A percentile compares a stretch with the other conserved stretches of the same genome.
Evolutionary conservation across 2,113 vertebrate species (phyloP).

Genomic region (Rhinopomastus cyanomelas): DNA sequence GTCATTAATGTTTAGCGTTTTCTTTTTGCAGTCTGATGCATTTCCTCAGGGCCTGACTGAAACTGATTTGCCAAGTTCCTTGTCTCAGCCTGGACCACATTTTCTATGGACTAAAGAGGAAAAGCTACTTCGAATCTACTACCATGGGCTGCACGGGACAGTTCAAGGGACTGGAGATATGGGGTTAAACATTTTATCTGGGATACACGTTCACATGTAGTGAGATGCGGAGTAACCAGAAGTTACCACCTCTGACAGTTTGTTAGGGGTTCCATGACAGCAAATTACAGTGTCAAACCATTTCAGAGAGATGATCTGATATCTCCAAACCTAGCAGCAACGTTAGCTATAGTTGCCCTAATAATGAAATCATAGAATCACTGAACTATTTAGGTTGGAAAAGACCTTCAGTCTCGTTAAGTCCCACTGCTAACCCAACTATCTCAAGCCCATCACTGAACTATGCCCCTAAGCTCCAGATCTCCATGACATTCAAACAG

Average conservation of each 20-base stretch:
- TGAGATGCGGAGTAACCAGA: background rate
- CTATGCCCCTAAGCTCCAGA: too few species aligned
- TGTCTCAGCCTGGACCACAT: background rate
- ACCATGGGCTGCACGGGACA: background rate
- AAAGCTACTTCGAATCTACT: constrained; percentile 17
- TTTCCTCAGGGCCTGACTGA: constrained; percentile 32
- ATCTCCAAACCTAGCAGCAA: background rate
- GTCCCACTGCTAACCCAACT: too few species aligned
- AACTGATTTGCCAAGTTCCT: background rate
- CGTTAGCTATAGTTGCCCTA: background rate
- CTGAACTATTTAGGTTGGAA: too few species aligned
- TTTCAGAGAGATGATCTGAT: background rate
- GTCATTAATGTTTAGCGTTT: constrained; percentile 14
- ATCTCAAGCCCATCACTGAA: too few species aligned
- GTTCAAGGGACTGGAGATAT: background rate
- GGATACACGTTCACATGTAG: background rate
- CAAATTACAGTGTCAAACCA: background rate
- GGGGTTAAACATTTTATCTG: background rate
- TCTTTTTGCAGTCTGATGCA: background rate
- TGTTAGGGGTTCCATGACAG: background rate
- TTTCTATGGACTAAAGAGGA: background rate
- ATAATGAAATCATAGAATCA: background rate
- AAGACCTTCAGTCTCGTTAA: too few species aligned
- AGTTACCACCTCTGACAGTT: background rate
- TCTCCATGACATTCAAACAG: too few species aligned